Conservation (phyloP, 1,140 invertebrate genomes). For the Eciton burchellii region DNA sequence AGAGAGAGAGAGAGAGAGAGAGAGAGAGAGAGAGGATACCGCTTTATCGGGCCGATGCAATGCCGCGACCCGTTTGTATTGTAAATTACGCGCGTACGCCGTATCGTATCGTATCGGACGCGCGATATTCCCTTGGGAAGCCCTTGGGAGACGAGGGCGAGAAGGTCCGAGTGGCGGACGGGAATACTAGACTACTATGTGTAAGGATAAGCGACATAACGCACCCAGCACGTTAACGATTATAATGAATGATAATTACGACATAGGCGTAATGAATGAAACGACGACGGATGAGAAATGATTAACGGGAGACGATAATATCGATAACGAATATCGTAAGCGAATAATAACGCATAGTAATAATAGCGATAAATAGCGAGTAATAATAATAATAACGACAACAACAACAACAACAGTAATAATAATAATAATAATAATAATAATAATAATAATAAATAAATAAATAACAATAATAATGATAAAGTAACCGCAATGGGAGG, state of each 20-base stretch:
- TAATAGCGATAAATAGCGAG: conserved; percentile 51
- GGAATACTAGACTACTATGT: conserved; percentile 54
- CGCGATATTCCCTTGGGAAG: background rate
- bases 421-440: conserved; percentile 59
- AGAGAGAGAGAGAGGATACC: conserved; percentile 22
- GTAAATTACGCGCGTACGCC: conserved; percentile 35
- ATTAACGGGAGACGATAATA: conserved; percentile 32
- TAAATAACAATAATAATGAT: conserved; percentile 69
- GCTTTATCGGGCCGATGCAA: conserved; percentile 19
- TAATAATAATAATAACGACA: conserved; percentile 63
- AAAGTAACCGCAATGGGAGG: conserved; percentile 45
- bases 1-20: background rate
- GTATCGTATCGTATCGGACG: background rate
- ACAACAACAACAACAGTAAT: conserved; percentile 50
- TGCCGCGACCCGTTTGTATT: conserved; percentile 50
- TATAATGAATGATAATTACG: conserved; percentile 46
- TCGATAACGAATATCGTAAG: conserved; percentile 37
- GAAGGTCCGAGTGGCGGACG: background rate
- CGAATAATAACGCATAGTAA: conserved; percentile 57
- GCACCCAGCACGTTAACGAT: conserved; percentile 15
- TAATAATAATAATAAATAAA: conserved; percentile 60
- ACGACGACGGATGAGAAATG: background rate
- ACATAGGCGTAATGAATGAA: conserved; percentile 56
- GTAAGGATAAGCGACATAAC: conserved; percentile 47
- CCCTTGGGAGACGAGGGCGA: background rate